Evolutionary conservation across 2,888 invertebrate genomes (phyloP).

Genomic region (Megalurothrips usitatus): DNA sequence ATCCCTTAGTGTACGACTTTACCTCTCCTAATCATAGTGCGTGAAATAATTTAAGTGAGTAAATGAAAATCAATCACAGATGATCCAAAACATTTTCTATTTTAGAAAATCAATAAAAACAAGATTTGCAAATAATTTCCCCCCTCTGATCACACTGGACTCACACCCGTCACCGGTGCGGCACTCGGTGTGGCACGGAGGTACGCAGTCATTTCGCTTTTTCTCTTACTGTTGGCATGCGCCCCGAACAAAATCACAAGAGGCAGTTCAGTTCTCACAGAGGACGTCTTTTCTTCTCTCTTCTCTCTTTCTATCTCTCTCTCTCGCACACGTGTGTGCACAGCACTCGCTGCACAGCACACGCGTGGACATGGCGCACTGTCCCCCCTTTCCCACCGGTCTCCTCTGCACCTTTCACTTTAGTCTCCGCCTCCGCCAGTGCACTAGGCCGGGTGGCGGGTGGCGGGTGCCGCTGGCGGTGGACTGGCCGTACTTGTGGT

Average conservation of each 20-base stretch:
- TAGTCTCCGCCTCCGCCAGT: no score
- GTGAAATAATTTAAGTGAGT: slow-evolving; percentile 23
- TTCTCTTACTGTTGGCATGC: neutral
- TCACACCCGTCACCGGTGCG: neutral
- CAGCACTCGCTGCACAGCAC: neutral
- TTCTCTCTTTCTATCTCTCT: neutral
- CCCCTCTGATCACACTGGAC: slow-evolving; percentile 2
- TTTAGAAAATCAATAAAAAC: neutral
- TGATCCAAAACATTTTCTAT: slow-evolving; percentile 7
- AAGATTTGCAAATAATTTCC: neutral
- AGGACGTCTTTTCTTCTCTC: neutral
- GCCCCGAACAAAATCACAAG: slow-evolving; percentile 22
- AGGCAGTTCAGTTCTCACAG: slow-evolving; percentile 8
- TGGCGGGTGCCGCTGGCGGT: no score
- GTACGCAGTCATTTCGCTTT: neutral
- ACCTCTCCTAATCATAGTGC: neutral
- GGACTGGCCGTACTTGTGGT: no score
- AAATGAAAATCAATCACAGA: slow-evolving; percentile 16
- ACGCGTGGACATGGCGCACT: no score
- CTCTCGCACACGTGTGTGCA: neutral
- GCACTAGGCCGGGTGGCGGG: no score
- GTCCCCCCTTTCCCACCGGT: no score
- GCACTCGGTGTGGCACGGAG: neutral
- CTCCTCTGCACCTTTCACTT: no score
- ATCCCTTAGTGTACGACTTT: neutral